Conservation (phyloP, 1,140 invertebrate genomes). For the Adoxophyes honmai region DNA sequence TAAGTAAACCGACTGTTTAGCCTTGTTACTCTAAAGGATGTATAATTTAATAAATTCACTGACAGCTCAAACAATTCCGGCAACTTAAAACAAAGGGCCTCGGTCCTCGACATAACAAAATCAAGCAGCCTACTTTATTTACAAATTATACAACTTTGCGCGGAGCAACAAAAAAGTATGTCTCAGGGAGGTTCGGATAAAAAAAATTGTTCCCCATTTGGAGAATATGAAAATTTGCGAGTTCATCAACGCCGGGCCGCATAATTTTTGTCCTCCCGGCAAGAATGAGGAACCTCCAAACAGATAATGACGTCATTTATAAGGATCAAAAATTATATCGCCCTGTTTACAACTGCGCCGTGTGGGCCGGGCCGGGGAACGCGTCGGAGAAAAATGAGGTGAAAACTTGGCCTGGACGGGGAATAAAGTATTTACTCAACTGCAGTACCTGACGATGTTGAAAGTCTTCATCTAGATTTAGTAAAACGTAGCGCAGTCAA, state of each 20-base stretch:
- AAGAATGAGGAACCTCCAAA: neutral
- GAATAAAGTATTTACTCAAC: too few relatives aligned
- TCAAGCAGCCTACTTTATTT: neutral
- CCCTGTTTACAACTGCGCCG: slow-evolving; percentile 10
- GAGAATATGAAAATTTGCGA: slow-evolving; percentile 11
- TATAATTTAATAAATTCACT: neutral
- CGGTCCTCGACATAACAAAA: neutral
- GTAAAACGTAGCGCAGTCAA: too few relatives aligned
- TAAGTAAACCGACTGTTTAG: too few relatives aligned
- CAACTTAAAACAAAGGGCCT: neutral
- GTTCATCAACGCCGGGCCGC: neutral
- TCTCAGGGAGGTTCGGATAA: neutral
- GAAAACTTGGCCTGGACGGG: neutral
- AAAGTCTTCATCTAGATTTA: too few relatives aligned
- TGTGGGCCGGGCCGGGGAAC: neutral
- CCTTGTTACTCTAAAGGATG: too few relatives aligned
- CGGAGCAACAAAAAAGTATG: neutral
- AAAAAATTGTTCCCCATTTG: neutral
- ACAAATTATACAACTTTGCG: slow-evolving; percentile 4
- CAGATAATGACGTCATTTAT: slow-evolving; percentile 13
- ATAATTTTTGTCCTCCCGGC: slow-evolving; percentile 8
- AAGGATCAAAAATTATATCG: slow-evolving; percentile 13
- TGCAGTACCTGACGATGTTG: too few relatives aligned
- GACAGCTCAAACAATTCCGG: neutral
- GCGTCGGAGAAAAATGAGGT: neutral